phyloP scores from a whole-genome alignment of 92 coral and sea anemone genomes.

The Epizoanthus stellaris region DNA sequence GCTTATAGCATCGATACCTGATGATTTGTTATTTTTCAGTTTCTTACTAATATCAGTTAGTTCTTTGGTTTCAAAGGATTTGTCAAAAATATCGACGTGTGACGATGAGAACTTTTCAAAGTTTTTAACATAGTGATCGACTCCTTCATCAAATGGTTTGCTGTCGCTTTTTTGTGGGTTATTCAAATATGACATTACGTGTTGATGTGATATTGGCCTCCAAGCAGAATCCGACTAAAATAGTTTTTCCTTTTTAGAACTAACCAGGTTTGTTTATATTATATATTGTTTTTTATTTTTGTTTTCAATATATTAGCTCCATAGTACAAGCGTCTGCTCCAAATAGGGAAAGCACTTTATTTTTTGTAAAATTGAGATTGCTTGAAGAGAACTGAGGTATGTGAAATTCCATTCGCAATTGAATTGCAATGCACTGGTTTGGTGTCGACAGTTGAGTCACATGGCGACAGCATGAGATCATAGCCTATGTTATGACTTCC shows the following conservation, averaged over 20 bases:
- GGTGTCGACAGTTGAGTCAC: background rate
- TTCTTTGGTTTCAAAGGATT: too few species aligned
- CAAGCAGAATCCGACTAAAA: background rate
- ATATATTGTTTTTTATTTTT: background rate
- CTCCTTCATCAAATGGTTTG: too few species aligned
- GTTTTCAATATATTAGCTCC: background rate
- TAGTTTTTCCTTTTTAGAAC: background rate
- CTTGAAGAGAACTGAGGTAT: background rate
- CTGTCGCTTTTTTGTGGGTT: too few species aligned
- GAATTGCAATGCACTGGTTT: background rate
- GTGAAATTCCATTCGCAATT: background rate
- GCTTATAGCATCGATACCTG: too few species aligned
- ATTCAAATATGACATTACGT: background rate
- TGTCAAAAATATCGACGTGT: too few species aligned
- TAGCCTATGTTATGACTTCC: background rate
- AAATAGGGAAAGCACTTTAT: background rate
- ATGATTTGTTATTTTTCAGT: too few species aligned
- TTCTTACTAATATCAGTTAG: too few species aligned
- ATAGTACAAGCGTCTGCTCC: background rate
- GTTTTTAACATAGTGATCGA: too few species aligned
- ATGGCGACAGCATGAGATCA: background rate
- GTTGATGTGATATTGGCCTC: background rate
- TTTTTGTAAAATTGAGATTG: background rate
- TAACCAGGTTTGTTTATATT: background rate
- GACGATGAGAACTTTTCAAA: too few species aligned